These are phyloP conservation scores for Natrix natrix DNA, from an alignment of 2,797 vertebrate genomes.

Conservation along the genomic window DNA sequence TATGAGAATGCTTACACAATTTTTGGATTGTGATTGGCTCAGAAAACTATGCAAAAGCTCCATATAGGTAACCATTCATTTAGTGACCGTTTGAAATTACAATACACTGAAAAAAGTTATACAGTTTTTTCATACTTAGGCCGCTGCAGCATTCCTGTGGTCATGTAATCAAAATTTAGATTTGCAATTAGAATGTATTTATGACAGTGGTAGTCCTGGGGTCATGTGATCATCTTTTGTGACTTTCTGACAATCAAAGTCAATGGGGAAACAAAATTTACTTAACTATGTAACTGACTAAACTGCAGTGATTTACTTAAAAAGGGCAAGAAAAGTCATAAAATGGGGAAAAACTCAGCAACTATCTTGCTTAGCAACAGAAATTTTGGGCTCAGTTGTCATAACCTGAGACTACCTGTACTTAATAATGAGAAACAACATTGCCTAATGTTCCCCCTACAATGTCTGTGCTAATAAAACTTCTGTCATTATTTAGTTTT, in stretches of 20 bases:
- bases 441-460: background rate
- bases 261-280: background rate
- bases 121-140: background rate
- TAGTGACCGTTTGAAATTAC: background rate
- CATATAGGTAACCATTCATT: background rate
- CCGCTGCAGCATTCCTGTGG: background rate
- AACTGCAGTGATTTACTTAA: background rate
- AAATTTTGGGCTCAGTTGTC: background rate
- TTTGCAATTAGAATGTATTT: background rate
- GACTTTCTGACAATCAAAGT: background rate
- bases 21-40: background rate
- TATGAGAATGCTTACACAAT: background rate
- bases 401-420: background rate
- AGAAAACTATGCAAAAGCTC: background rate
- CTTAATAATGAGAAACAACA: background rate
- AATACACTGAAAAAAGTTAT: background rate
- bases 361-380: background rate
- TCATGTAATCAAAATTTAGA: background rate
- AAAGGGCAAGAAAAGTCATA: background rate
- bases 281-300: background rate
- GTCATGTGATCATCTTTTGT: background rate
- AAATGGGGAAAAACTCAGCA: background rate
- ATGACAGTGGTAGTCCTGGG: background rate
- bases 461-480: background rate
- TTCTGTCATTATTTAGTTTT: background rate